Evolutionary conservation across 2,888 invertebrate genomes (phyloP).

Genomic region (Corythucha ciliata): DNA sequence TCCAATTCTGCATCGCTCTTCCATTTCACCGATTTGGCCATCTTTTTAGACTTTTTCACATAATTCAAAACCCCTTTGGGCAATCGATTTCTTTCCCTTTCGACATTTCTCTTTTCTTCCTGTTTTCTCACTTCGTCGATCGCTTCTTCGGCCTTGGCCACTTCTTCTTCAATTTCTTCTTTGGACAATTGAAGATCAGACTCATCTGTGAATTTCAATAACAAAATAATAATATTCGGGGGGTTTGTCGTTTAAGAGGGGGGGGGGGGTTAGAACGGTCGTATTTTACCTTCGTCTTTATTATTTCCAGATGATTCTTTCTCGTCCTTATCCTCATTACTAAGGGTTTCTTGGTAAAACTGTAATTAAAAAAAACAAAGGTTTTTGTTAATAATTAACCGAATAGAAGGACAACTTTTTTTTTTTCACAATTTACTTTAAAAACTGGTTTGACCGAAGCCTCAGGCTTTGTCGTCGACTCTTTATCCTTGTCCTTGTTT

Average conservation of each 20-base stretch:
- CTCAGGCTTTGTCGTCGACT: slow-evolving; percentile 45
- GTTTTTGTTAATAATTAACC: slow-evolving; percentile 4
- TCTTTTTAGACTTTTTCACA: slow-evolving; percentile 46
- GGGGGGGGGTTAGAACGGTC: too few species aligned
- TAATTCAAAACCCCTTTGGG: slow-evolving; percentile 35
- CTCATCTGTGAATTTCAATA: background rate
- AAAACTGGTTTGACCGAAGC: slow-evolving; percentile 44
- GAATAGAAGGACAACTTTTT: background rate
- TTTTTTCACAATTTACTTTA: slow-evolving; percentile 40
- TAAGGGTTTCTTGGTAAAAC: slow-evolving; percentile 89
- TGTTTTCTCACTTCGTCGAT: slow-evolving; percentile 32
- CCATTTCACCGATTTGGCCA: slow-evolving; percentile 73
- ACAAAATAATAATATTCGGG: background rate
- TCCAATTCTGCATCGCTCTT: slow-evolving; percentile 69
- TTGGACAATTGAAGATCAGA: slow-evolving; percentile 19
- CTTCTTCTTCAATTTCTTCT: slow-evolving; percentile 39
- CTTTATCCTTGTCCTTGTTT: slow-evolving; percentile 42
- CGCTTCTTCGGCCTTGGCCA: slow-evolving; percentile 42
- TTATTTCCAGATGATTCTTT: too few species aligned
- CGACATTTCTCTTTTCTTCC: slow-evolving; percentile 34
- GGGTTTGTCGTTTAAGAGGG: too few species aligned
- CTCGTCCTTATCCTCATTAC: slow-evolving; percentile 47
- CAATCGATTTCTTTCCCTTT: slow-evolving; percentile 35
- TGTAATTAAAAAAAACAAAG: slow-evolving; percentile 36
- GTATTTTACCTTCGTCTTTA: too few species aligned